phyloP scores from a whole-genome alignment of 1,140 invertebrate genomes.

The Stenopsyche tienmushanensis region DNA sequence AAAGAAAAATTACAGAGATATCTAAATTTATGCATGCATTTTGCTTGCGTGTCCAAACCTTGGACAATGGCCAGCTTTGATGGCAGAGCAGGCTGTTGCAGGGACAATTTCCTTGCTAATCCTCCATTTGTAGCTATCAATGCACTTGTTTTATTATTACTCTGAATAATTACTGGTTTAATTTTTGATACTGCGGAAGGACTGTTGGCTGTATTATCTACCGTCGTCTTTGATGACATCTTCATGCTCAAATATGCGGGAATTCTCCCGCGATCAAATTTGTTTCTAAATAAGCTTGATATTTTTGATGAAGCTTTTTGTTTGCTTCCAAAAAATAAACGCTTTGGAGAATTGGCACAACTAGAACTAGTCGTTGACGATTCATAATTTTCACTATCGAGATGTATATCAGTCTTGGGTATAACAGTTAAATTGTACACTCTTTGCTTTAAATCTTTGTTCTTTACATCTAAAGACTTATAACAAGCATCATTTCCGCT shows the following conservation, averaged over 20 bases:
- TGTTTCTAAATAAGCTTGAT: slow-evolving; percentile 36
- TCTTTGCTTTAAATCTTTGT: slow-evolving; percentile 47
- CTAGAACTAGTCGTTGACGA: slow-evolving; percentile 66
- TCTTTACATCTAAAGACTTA: slow-evolving; percentile 27
- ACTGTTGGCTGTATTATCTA: background rate
- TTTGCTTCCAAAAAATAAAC: slow-evolving; percentile 54
- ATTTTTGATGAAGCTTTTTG: slow-evolving; percentile 44
- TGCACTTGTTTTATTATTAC: slow-evolving; percentile 17
- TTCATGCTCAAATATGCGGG: slow-evolving; percentile 9
- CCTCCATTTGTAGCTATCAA: slow-evolving; percentile 10
- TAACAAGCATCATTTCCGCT: background rate
- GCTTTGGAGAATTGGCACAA: slow-evolving; percentile 65
- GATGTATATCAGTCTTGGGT: slow-evolving; percentile 56
- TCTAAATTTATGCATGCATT: slow-evolving; percentile 26
- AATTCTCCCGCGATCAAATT: slow-evolving; percentile 38
- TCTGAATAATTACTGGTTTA: slow-evolving; percentile 8
- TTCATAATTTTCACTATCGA: slow-evolving; percentile 60
- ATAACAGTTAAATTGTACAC: slow-evolving; percentile 56
- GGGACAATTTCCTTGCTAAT: slow-evolving; percentile 47
- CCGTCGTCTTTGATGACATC: background rate
- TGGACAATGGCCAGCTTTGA: slow-evolving; percentile 49
- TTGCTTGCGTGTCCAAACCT: slow-evolving; percentile 47
- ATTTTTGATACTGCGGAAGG: background rate
- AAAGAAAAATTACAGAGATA: slow-evolving; percentile 6
- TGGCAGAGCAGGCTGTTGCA: slow-evolving; percentile 49